Conservation (phyloP, 1,140 invertebrate species). For the Lordiphosa stackelbergi region DNA sequence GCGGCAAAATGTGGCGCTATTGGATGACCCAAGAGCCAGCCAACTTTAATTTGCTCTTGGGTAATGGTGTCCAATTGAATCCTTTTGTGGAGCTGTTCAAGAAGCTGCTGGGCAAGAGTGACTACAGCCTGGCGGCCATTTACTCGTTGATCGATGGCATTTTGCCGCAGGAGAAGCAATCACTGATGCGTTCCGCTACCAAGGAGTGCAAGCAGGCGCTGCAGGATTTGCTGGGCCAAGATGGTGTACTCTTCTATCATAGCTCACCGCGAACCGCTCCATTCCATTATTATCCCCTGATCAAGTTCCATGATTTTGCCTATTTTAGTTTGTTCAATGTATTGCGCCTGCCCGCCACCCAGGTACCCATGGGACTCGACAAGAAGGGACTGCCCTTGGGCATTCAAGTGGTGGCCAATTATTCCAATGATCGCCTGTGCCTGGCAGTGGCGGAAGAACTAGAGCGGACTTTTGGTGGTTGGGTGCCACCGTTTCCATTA, state of each 20-base stretch:
- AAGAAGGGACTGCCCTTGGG: conserved; percentile 87
- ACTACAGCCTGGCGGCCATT: conserved; percentile 83
- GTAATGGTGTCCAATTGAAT: conserved; percentile 80
- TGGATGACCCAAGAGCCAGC: conserved; percentile 84
- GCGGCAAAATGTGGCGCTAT: conserved; percentile 84
- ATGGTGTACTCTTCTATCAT: conserved; percentile 92
- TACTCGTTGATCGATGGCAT: conserved; percentile 82
- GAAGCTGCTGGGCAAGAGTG: conserved; percentile 79
- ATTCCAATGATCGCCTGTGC: conserved; percentile 87
- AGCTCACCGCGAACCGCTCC: conserved; percentile 88
- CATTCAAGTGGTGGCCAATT: conserved; percentile 87
- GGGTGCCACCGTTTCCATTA: conserved; percentile 81
- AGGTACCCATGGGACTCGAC: conserved; percentile 87
- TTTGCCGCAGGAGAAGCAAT: conserved; percentile 81
- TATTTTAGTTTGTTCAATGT: conserved; percentile 95
- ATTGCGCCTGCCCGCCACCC: conserved; percentile 89
- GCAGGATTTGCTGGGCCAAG: conserved; percentile 84
- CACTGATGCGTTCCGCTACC: conserved; percentile 82
- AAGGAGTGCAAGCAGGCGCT: conserved; percentile 81
- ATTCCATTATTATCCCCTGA: conserved; percentile 89
- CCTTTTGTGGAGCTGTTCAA: conserved; percentile 80
- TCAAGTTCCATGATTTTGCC: conserved; percentile 91
- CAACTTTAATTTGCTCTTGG: conserved; percentile 82
- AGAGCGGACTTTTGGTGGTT: conserved; percentile 90
- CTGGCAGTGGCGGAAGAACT: conserved; percentile 90